A percentile compares a stretch with the other conserved stretches of the same genome.
Conservation (phyloP, 1,140 invertebrate genomes). For the Asobara japonica region DNA sequence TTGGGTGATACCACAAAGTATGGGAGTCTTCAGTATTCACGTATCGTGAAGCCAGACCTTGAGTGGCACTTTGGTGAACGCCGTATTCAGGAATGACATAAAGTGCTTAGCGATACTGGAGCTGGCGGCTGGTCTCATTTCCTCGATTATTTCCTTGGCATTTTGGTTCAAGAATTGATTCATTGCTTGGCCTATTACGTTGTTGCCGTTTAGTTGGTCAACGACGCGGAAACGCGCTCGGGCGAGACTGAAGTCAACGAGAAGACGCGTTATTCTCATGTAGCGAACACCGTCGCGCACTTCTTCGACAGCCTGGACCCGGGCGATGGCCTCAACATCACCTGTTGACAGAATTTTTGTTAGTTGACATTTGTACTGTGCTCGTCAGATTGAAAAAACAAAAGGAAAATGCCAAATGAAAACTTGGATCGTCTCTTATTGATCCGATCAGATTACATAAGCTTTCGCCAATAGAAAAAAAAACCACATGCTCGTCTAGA, state of each 20-base stretch:
- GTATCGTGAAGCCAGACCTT: slow-evolving; percentile 76
- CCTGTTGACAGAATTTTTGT: too few relatives aligned
- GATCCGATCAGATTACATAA: too few relatives aligned
- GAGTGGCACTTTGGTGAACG: slow-evolving; percentile 80
- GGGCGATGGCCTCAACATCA: slow-evolving; percentile 75
- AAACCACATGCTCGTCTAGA: too few relatives aligned
- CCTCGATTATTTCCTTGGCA: slow-evolving; percentile 82
- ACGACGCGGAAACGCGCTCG: slow-evolving; percentile 76
- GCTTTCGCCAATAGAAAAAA: too few relatives aligned
- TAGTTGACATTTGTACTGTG: too few relatives aligned
- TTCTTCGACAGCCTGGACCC: slow-evolving; percentile 75
- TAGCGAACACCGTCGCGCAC: slow-evolving; percentile 70
- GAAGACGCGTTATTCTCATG: slow-evolving; percentile 74
- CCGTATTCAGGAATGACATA: slow-evolving; percentile 78
- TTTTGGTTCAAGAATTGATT: slow-evolving; percentile 88
- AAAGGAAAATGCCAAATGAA: too few relatives aligned
- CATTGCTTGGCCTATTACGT: slow-evolving; percentile 82
- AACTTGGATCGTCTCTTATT: too few relatives aligned
- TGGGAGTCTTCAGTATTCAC: background rate
- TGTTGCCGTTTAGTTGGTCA: slow-evolving; percentile 77
- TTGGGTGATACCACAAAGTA: background rate
- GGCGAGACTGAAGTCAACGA: slow-evolving; percentile 76
- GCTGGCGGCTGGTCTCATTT: slow-evolving; percentile 83
- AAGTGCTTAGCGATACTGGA: slow-evolving; percentile 80
- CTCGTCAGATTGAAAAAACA: too few relatives aligned